Percentiles rank a stretch among this genome's conserved stretches.
These are phyloP conservation scores for Drosophila fungiperda DNA, from an alignment of 2,888 invertebrate species.

Conservation along the genomic window DNA sequence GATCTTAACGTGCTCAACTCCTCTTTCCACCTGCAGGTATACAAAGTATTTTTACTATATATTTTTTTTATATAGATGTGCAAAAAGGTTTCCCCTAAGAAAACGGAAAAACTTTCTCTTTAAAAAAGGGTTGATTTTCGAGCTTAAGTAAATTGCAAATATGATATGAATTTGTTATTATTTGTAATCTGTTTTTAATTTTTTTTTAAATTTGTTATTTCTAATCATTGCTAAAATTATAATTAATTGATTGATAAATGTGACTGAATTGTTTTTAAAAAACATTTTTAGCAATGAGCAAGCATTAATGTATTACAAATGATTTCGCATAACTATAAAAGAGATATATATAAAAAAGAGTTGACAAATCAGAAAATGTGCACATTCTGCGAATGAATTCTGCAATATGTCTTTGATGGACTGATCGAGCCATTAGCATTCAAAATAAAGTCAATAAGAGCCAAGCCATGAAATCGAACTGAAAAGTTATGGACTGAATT, in stretches of 20 bases:
- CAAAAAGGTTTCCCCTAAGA: neutral
- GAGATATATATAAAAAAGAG: neutral
- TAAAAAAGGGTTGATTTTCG: neutral
- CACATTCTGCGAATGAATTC: neutral
- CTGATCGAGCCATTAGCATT: slow-evolving; percentile 73
- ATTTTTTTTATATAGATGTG: neutral
- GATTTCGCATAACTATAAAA: neutral
- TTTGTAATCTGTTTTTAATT: neutral
- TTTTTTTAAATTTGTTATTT: neutral
- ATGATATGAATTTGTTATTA: too few relatives aligned
- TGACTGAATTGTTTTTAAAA: neutral
- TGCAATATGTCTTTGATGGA: slow-evolving; percentile 47
- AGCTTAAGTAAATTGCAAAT: neutral
- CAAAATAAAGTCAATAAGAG: slow-evolving; percentile 74
- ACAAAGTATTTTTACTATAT: neutral
- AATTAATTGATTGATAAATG: neutral
- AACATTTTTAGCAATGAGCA: too few relatives aligned
- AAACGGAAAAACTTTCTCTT: neutral
- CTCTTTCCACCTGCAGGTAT: neutral
- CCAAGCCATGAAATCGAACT: slow-evolving; percentile 59
- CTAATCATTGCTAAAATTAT: too few relatives aligned
- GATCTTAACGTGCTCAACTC: neutral
- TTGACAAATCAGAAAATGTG: slow-evolving; percentile 18
- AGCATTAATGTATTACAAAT: neutral
- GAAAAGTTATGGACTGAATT: slow-evolving; percentile 77